Evolutionary conservation across 1,140 invertebrate genomes (phyloP), one percentile per base, ranked within the genome.

Genomic region (Bombus sylvicola): DNA sequence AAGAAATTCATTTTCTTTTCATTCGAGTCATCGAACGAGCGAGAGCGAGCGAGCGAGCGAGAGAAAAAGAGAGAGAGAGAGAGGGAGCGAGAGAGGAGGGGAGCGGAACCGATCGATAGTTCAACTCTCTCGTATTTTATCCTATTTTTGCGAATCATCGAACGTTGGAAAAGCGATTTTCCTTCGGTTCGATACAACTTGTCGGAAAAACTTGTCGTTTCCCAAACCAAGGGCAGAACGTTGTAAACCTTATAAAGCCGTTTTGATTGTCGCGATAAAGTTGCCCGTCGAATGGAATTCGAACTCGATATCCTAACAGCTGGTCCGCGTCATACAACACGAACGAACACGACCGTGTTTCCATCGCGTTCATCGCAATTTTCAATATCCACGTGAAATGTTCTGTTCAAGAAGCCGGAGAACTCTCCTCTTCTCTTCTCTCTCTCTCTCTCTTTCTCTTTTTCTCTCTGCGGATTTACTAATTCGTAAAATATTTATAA

Each of bases 231-330:
- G n/a, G 37, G 18, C 39, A 78, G 41, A 37, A 39, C 75, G n/a
- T 59, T 77, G 53, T 59, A 77, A 79, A 79, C 43, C 62, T 68
- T 68, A 68, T 47, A 68, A 79, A 43, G 31, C 41, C 62, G 59
- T 79, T 79, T 79, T 79, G 77, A 79, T 79, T 79, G 77, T 79
- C 77, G 62, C 41, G 77, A 79, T 66, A 47, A 79, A 47, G 41
- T 75, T 75, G 41, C 41, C 41, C 72, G 18, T 39, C 37, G 28
- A 59, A 77, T 77, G 53, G 75, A 77, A 31, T 25, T 59, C 25
- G 15, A 28, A 57, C 74, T 34, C 31, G 53, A 39, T 39, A 39
- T 71, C 37, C 37, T 28, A 34, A 37, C 64, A 68, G 18, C 64
- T 68, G 5, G 15, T 9, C 2, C n/a, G 62, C n/a, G 3, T 68